phyloP scores from a whole-genome alignment of 2,113 vertebrate genomes.

The Rousettus leschenaultii region DNA sequence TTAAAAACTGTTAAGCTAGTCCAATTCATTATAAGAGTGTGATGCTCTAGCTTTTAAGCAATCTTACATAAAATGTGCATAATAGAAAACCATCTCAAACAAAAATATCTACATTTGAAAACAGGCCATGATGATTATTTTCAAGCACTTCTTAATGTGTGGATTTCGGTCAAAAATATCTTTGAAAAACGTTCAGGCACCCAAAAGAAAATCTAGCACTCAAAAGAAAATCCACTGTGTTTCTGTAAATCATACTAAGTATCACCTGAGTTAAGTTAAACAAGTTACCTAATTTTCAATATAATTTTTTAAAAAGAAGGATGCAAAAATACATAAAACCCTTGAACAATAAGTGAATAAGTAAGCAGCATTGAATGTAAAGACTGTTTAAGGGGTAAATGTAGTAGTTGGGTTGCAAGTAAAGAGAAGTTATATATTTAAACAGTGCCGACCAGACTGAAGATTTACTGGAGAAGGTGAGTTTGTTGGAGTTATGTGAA shows the following conservation, averaged over 20 bases:
- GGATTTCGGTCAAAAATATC: neutral
- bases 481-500: neutral
- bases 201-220: neutral
- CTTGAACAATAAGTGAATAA: neutral
- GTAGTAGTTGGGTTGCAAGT: neutral
- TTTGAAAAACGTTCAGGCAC: neutral
- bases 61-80: neutral
- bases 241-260: neutral
- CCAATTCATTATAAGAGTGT: neutral
- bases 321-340: neutral
- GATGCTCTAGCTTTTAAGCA: neutral
- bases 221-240: neutral
- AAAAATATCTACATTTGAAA: slow-evolving; percentile 12
- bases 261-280: slow-evolving; percentile 12
- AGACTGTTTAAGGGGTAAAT: neutral
- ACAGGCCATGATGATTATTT: neutral
- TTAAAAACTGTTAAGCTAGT: neutral
- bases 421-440: neutral
- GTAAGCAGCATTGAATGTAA: neutral
- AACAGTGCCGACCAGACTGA: neutral
- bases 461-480: neutral
- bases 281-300: slow-evolving; percentile 22
- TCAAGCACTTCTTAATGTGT: neutral
- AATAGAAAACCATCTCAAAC: neutral
- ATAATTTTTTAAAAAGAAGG: slow-evolving; percentile 18